A percentile compares a stretch with the other conserved stretches of the same genome.
These are phyloP conservation scores for Adelognathus sp. DNA, from an alignment of 2,888 invertebrate species.

Conservation along the genomic window DNA sequence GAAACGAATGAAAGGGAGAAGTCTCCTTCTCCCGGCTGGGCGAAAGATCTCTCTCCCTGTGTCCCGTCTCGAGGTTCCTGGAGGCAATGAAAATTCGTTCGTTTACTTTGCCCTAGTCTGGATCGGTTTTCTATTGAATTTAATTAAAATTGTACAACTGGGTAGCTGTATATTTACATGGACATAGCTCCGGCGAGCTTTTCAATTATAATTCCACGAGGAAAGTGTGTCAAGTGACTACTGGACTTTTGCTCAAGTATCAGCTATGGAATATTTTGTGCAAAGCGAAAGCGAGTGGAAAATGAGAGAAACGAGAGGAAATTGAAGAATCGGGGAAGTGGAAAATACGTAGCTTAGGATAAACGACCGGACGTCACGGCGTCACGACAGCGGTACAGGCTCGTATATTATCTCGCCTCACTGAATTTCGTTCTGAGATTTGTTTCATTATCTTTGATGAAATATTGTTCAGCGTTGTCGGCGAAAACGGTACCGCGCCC, in stretches of 20 bases:
- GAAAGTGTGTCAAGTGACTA: not conserved
- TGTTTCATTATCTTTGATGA: not conserved
- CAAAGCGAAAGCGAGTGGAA: not conserved
- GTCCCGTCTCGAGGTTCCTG: not conserved
- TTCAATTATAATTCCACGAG: not conserved
- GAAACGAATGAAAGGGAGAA: slow-evolving; percentile 14
- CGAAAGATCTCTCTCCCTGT: not conserved
- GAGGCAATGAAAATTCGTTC: slow-evolving; percentile 2
- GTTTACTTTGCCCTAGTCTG: not conserved
- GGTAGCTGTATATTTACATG: not conserved
- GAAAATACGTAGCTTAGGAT: not conserved
- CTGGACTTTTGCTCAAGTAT: not conserved
- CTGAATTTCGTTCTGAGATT: not conserved
- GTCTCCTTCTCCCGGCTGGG: not conserved
- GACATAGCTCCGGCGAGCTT: not conserved
- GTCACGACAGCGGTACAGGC: not conserved
- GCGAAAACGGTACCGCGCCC: too few relatives aligned
- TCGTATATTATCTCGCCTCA: not conserved
- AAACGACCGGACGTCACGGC: not conserved
- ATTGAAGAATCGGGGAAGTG: not conserved
- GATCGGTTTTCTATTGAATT: not conserved
- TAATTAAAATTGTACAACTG: not conserved
- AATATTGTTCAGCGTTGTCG: not conserved
- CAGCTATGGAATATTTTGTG: not conserved
- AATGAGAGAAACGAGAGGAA: not conserved